phyloP scores from a whole-genome alignment of 2,888 invertebrate species.

The Petrophora chlorosata region DNA sequence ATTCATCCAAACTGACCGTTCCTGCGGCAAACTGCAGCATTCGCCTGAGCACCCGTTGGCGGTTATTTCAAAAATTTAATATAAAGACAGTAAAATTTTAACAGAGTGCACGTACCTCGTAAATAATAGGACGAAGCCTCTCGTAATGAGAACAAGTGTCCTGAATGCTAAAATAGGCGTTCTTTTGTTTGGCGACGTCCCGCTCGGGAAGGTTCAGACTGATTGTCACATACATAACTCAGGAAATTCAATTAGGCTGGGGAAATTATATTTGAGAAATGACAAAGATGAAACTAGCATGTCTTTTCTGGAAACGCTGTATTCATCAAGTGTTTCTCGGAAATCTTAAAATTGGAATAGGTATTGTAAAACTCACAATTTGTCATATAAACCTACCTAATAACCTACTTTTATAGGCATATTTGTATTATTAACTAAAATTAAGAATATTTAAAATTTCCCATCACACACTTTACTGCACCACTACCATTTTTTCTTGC shows the following conservation, averaged over 20 bases:
- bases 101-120: conserved; percentile 47
- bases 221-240: conserved; percentile 36
- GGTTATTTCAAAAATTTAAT: conserved; percentile 14
- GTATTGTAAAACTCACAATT: no score
- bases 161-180: conserved; percentile 47
- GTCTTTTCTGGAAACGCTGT: neutral
- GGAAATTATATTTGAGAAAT: conserved; percentile 17
- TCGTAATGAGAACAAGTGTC: conserved; percentile 51
- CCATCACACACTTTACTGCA: no score
- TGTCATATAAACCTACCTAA: no score
- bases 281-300: neutral
- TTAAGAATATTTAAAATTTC: no score
- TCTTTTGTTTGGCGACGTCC: conserved; percentile 40
- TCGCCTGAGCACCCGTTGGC: neutral
- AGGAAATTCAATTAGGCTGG: conserved; percentile 30
- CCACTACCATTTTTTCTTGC: no score
- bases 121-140: conserved; percentile 48
- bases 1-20: no score
- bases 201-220: conserved; percentile 25
- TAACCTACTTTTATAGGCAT: no score
- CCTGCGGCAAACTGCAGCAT: conserved; percentile 13
- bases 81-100: conserved; percentile 26
- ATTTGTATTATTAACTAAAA: no score
- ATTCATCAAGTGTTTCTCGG: no score
- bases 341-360: no score